Percentiles rank a stretch among this genome's conserved stretches.
Evolutionary conservation across 2,888 invertebrate genomes (phyloP).

Genomic region (Noctua fimbriata): DNA sequence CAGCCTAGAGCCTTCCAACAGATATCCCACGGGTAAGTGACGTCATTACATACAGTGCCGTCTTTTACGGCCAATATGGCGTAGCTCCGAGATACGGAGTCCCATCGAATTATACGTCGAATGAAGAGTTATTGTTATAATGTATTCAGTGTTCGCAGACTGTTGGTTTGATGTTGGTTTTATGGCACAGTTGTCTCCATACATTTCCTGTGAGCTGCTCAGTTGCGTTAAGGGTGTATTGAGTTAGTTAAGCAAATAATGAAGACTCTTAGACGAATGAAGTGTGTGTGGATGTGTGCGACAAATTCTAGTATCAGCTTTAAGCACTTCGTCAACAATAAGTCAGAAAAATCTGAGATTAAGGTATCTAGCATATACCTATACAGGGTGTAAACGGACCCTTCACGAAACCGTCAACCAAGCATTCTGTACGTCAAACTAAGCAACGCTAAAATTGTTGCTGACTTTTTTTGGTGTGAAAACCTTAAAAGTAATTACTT

Average conservation of each 20-base stretch:
- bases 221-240: not conserved
- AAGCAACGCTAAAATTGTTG: too few species aligned
- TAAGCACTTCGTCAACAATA: not conserved
- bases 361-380: not conserved
- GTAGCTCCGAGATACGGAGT: conserved; percentile 8
- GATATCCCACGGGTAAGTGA: conserved; percentile 78
- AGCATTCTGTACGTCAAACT: too few species aligned
- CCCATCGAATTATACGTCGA: conserved; percentile 37
- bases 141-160: conserved; percentile 13
- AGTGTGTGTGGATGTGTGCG: not conserved
- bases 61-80: conserved; percentile 12
- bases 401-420: too few species aligned
- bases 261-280: not conserved
- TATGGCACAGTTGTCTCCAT: not conserved
- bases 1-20: conserved; percentile 91
- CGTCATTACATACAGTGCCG: conserved; percentile 43
- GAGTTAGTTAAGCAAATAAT: not conserved
- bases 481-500: too few species aligned
- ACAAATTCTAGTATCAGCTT: not conserved
- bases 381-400: not conserved
- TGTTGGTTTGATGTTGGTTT: not conserved
- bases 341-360: not conserved
- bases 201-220: not conserved
- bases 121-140: conserved; percentile 34
- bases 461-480: too few species aligned